These are phyloP conservation scores for Margarornis squamiger DNA, from an alignment of 2,797 vertebrate genomes.

Conservation along the genomic window DNA sequence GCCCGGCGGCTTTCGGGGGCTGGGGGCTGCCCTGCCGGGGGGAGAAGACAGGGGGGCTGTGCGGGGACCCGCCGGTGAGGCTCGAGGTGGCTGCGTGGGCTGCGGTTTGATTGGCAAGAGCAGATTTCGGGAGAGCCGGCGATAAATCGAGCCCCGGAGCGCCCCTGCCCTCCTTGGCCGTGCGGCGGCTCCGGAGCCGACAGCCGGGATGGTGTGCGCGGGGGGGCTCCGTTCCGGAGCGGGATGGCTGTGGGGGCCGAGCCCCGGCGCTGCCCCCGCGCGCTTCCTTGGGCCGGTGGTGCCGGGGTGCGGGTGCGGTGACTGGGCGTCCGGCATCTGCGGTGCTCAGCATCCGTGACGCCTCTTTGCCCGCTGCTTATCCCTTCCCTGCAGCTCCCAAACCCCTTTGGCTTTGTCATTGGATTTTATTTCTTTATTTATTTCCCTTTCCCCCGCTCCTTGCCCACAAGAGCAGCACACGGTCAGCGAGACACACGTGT, in stretches of 20 bases:
- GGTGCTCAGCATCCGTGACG: neutral
- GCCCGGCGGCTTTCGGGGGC: neutral
- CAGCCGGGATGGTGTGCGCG: constrained; percentile 42
- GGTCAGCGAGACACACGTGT: rapidly evolving
- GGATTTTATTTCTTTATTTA: neutral
- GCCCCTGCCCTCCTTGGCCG: neutral
- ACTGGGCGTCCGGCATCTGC: neutral
- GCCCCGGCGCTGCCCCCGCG: neutral
- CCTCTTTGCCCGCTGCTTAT: neutral
- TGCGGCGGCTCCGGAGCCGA: neutral
- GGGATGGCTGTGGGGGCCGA: neutral
- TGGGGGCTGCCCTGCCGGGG: neutral
- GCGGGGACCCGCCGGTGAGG: neutral
- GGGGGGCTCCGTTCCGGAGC: neutral
- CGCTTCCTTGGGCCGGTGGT: neutral
- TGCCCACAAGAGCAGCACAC: rapidly evolving
- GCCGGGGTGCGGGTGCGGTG: neutral
- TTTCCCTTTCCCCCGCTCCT: neutral
- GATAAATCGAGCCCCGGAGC: neutral
- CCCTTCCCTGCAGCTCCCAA: neutral
- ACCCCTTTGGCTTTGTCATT: neutral
- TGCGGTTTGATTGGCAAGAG: constrained; percentile 23
- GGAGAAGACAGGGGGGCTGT: neutral
- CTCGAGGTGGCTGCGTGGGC: neutral
- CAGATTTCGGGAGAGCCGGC: neutral